Evolutionary conservation across 2,888 invertebrate genomes (phyloP).

Genomic region (Drosophila borealis): DNA sequence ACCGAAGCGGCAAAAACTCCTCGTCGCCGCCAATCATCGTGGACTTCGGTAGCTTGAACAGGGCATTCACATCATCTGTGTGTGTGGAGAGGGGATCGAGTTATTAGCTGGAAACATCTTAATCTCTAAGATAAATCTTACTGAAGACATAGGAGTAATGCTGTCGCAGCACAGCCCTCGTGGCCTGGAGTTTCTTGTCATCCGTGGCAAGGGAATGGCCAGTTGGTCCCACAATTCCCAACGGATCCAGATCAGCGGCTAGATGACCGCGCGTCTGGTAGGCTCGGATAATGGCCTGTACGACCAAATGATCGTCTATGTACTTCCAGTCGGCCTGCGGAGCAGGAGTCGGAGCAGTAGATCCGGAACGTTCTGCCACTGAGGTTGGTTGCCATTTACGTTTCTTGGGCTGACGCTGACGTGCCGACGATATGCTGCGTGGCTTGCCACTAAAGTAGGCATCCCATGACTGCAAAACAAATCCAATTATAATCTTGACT

Average conservation of each 20-base stretch:
- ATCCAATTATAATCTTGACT: too few relatives aligned
- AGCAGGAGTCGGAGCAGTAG: not conserved
- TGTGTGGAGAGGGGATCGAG: not conserved
- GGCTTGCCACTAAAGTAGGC: slow-evolving; percentile 51
- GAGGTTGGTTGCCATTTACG: not conserved
- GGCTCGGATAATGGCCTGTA: slow-evolving; percentile 98
- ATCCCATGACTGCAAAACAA: slow-evolving; percentile 59
- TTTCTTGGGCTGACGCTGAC: not conserved
- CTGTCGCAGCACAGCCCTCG: slow-evolving; percentile 65
- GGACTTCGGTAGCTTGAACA: slow-evolving; percentile 97
- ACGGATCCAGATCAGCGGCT: slow-evolving; percentile 91
- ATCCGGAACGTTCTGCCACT: not conserved
- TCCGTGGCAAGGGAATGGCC: slow-evolving; percentile 29
- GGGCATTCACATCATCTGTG: slow-evolving; percentile 94
- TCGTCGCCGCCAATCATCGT: slow-evolving; percentile 98
- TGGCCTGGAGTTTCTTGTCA: slow-evolving; percentile 58
- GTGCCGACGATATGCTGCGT: not conserved
- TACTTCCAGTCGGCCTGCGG: slow-evolving; percentile 90
- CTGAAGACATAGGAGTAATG: slow-evolving; percentile 61
- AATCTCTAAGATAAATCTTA: slow-evolving; percentile 26
- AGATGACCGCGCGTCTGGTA: slow-evolving; percentile 94
- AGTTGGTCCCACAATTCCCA: slow-evolving; percentile 86
- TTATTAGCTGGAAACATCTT: not conserved
- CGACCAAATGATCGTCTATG: slow-evolving; percentile 98
- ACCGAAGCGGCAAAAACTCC: slow-evolving; percentile 91